A percentile compares a stretch with the other conserved stretches of the same genome.
phyloP scores from a whole-genome alignment of 2,113 vertebrate species.

The Ploceus nigricollis region DNA sequence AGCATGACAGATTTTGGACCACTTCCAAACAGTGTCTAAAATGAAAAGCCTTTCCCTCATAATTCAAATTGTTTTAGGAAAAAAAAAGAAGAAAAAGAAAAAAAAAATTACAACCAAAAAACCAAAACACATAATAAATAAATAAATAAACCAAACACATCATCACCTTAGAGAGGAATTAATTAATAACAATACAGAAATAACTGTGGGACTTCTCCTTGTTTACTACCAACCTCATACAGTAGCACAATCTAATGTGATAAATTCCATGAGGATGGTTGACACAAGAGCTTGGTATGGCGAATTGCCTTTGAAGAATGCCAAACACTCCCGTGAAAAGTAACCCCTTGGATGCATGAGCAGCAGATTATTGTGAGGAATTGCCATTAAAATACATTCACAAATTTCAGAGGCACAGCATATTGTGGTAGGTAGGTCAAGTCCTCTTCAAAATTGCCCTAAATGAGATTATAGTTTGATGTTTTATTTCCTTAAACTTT shows the following conservation, averaged over 20 bases:
- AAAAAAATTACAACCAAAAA: fast-evolving
- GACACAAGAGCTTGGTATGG: background rate
- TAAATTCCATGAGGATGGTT: background rate
- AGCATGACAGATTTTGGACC: background rate
- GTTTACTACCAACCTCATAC: background rate
- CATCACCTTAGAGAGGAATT: background rate
- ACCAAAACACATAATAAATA: background rate
- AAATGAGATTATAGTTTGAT: background rate
- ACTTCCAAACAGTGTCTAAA: background rate
- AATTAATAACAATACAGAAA: background rate
- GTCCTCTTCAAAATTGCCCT: constrained; percentile 6
- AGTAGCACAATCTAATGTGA: background rate
- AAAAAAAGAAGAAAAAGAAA: fast-evolving
- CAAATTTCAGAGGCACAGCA: background rate
- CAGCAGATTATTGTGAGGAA: constrained; percentile 8
- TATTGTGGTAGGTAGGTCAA: background rate
- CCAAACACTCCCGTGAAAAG: background rate
- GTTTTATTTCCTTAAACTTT: background rate
- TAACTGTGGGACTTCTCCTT: background rate
- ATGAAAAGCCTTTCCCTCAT: background rate
- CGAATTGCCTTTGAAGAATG: background rate
- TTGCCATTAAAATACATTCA: background rate
- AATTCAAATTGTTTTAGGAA: background rate
- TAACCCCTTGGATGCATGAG: background rate
- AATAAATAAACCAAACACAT: background rate